These are phyloP conservation scores for Matsumyia berberina DNA, from an alignment of 2,888 invertebrate genomes.

Conservation along the genomic window DNA sequence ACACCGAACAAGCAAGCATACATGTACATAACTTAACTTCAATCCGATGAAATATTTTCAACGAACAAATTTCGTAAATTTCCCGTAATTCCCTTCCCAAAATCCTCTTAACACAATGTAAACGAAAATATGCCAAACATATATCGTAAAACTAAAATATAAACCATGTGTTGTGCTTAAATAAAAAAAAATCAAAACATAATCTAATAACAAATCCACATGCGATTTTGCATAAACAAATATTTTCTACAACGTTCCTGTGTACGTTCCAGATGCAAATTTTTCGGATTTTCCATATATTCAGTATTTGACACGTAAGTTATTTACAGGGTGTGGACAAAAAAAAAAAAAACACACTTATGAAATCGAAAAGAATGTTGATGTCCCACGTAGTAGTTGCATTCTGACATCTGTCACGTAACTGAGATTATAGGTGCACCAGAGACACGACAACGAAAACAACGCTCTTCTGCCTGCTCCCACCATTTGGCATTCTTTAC, in stretches of 20 bases:
- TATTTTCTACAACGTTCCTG: slow-evolving; percentile 77
- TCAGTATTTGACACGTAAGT: slow-evolving; percentile 88
- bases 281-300: slow-evolving; percentile 88
- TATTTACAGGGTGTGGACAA: slow-evolving; percentile 64
- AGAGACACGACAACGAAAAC: slow-evolving; percentile 17
- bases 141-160: slow-evolving; percentile 11
- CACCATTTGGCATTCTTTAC: slow-evolving; percentile 24
- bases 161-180: slow-evolving; percentile 37
- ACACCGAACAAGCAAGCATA: slow-evolving; percentile 8
- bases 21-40: not conserved
- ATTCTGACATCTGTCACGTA: slow-evolving; percentile 68
- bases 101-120: slow-evolving; percentile 12
- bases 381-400: slow-evolving; percentile 27
- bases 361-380: not conserved
- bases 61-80: not conserved
- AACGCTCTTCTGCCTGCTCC: not conserved
- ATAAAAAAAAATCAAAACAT: slow-evolving; percentile 21
- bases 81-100: slow-evolving; percentile 1
- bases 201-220: slow-evolving; percentile 21
- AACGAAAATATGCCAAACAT: not conserved
- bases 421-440: slow-evolving; percentile 65
- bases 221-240: slow-evolving; percentile 23
- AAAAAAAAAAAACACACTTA: slow-evolving; percentile 10
- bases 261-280: slow-evolving; percentile 86
- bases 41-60: not conserved